Conservation (phyloP, 2,888 invertebrate species). For the Nomada lathburiana region DNA sequence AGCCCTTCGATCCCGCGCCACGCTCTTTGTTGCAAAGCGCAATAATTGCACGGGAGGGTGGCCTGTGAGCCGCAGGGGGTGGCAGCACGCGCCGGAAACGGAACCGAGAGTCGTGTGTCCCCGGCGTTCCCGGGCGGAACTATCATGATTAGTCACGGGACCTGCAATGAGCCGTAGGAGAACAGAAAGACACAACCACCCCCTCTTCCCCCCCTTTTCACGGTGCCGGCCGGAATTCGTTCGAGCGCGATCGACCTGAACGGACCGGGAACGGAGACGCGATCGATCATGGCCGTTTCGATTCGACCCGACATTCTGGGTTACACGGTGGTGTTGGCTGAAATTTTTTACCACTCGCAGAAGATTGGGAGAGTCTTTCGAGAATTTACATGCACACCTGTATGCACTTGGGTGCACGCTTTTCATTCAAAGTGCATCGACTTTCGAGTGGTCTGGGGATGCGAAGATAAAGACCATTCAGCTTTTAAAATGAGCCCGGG, state of each 20-base stretch:
- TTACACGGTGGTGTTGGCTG: no score
- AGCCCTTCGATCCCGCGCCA: conserved; percentile 71
- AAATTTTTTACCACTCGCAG: no score
- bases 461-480: no score
- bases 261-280: conserved; percentile 39
- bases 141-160: conserved; percentile 84
- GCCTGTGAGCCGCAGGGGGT: conserved; percentile 57
- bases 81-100: conserved; percentile 83
- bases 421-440: no score
- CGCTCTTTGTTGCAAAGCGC: conserved; percentile 80
- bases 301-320: background rate
- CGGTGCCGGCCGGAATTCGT: conserved; percentile 54
- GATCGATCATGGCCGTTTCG: conserved; percentile 49
- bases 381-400: no score
- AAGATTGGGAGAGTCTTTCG: no score
- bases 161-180: conserved; percentile 78
- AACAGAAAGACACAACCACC: conserved; percentile 69
- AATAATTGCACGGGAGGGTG: conserved; percentile 82
- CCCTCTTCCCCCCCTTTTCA: conserved; percentile 15
- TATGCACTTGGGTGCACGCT: no score
- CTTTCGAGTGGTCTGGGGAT: no score
- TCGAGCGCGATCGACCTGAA: conserved; percentile 71
- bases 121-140: conserved; percentile 84
- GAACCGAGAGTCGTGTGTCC: conserved; percentile 84
- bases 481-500: no score